phyloP scores from a whole-genome alignment of 2,797 vertebrate genomes.

The Allobates femoralis region DNA sequence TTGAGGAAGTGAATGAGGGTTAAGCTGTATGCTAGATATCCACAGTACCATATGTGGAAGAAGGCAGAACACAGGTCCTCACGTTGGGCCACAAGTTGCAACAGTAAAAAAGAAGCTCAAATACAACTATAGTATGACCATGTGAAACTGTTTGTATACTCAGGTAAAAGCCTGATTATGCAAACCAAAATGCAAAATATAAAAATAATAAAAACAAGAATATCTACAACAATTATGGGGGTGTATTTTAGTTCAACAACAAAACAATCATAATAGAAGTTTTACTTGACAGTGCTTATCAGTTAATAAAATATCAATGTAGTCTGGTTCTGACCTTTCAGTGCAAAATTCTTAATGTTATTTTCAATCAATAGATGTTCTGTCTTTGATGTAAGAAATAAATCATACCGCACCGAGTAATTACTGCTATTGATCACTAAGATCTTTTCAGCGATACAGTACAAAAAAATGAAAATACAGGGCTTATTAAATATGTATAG shows the following conservation, averaged over 20 bases:
- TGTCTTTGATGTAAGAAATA: constrained; percentile 4
- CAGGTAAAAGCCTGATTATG: neutral
- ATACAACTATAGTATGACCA: no score
- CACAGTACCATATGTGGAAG: no score
- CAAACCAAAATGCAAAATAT: neutral
- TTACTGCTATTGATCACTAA: constrained; percentile 8
- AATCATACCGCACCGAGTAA: neutral
- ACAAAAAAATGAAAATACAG: neutral
- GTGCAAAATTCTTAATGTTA: neutral
- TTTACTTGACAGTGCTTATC: neutral
- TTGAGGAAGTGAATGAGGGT: no score
- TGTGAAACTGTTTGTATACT: no score
- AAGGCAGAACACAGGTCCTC: no score
- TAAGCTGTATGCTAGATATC: no score
- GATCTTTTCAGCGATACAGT: neutral
- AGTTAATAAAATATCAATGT: constrained; percentile 15
- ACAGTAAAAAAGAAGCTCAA: no score
- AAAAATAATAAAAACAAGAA: neutral
- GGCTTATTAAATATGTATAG: neutral
- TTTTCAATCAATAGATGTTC: constrained; percentile 32
- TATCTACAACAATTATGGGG: neutral
- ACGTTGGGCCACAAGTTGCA: no score
- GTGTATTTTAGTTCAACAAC: neutral
- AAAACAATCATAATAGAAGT: neutral
- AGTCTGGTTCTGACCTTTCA: constrained; percentile 9